phyloP scores from a whole-genome alignment of 2,113 vertebrate genomes.

The Rhinichthys klamathensis region DNA sequence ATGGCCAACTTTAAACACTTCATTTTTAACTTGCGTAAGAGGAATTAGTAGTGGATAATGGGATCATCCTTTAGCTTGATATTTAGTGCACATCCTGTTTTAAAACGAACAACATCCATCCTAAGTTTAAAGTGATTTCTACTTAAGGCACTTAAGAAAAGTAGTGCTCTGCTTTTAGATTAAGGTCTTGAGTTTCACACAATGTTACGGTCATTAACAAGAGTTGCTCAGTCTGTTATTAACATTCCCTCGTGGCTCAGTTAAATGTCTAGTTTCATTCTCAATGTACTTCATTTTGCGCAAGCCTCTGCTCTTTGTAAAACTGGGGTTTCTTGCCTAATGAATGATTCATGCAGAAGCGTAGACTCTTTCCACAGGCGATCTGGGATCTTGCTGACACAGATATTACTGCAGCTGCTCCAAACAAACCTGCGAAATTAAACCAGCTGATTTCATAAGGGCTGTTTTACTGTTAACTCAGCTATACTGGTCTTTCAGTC shows the following conservation, averaged over 20 bases:
- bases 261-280: constrained; percentile 5
- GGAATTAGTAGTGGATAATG: not conserved
- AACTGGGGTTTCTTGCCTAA: not conserved
- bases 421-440: not conserved
- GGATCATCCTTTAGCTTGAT: not conserved
- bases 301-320: not conserved
- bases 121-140: not conserved
- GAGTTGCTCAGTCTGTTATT: not conserved
- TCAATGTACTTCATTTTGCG: not conserved
- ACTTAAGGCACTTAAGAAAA: not conserved
- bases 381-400: not conserved
- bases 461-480: no score
- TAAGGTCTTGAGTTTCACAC: not conserved
- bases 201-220: not conserved
- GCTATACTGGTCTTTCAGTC: not conserved
- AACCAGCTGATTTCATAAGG: not conserved
- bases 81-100: not conserved
- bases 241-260: not conserved
- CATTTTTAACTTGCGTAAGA: not conserved
- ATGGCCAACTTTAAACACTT: no score
- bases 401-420: constrained; percentile 17
- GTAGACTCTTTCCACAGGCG: constrained; percentile 13
- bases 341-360: constrained; percentile 26
- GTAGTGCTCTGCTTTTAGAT: not conserved
- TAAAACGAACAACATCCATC: not conserved